Conservation (phyloP, 2,113 vertebrate genomes). For the Pelusios castaneus region DNA sequence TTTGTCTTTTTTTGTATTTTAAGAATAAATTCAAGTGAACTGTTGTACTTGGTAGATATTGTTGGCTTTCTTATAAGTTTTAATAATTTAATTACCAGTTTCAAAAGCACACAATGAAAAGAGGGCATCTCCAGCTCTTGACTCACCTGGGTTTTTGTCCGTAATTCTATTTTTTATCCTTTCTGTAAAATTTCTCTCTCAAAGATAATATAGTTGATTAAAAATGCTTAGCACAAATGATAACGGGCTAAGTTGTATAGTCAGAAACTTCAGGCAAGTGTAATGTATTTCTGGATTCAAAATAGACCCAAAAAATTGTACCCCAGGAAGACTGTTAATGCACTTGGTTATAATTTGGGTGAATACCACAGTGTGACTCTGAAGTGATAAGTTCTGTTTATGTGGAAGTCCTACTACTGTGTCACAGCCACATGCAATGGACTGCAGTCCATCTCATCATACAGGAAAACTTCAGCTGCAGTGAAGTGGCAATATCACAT, state of each 20-base stretch:
- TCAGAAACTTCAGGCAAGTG: neutral
- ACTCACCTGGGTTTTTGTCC: neutral
- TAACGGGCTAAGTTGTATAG: neutral
- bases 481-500: neutral
- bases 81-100: accelerated
- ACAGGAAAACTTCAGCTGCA: neutral
- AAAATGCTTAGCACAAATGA: neutral
- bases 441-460: neutral
- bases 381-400: neutral
- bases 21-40: neutral
- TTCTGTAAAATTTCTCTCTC: neutral
- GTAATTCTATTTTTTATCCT: neutral
- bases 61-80: neutral
- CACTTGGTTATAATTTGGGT: neutral
- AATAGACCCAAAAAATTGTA: neutral
- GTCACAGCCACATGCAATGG: neutral
- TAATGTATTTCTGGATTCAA: neutral
- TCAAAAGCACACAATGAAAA: neutral
- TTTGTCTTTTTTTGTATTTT: neutral
- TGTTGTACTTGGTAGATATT: neutral
- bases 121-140: neutral
- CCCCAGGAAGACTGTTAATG: neutral
- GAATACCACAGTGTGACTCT: neutral
- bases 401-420: neutral
- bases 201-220: neutral